Evolutionary conservation across 2,888 invertebrate species (phyloP).

Genomic region (Campoplex capitator): DNA sequence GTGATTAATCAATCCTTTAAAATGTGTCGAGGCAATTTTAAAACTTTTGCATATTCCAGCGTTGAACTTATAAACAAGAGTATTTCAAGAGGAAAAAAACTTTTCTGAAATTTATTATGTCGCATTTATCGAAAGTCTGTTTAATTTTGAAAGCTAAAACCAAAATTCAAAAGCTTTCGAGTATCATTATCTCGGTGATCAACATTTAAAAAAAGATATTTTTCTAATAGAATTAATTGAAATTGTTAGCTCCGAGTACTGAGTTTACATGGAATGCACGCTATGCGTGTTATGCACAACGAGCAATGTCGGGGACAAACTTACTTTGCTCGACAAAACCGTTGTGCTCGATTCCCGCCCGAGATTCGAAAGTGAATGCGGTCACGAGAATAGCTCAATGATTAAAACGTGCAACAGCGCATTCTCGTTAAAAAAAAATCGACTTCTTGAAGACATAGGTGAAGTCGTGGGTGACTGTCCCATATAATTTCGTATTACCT

Average conservation of each 20-base stretch:
- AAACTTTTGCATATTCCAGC: background rate
- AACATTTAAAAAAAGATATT: background rate
- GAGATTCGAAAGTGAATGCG: slow-evolving; percentile 67
- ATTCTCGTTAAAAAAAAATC: slow-evolving; percentile 20
- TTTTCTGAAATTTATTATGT: background rate
- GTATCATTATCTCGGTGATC: no score
- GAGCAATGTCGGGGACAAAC: slow-evolving; percentile 64
- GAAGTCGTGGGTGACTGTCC: slow-evolving; percentile 21
- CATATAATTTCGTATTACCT: slow-evolving; percentile 8
- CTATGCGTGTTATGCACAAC: slow-evolving; percentile 2
- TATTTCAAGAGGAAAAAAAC: background rate
- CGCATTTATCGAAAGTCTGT: background rate
- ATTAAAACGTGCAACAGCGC: slow-evolving; percentile 2
- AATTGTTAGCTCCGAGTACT: background rate
- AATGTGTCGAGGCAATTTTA: background rate
- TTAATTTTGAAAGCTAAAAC: background rate
- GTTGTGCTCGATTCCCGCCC: slow-evolving; percentile 51
- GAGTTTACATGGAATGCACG: slow-evolving; percentile 11
- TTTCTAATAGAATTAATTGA: background rate
- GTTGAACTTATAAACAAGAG: background rate
- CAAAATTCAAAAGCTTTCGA: background rate
- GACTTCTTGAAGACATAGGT: slow-evolving; percentile 12
- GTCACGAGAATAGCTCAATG: slow-evolving; percentile 32
- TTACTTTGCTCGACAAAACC: slow-evolving; percentile 40
- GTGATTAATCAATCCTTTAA: background rate